Evolutionary conservation across 1,140 invertebrate genomes (phyloP), one percentile per base, ranked within the genome.

Genomic region (Cepaea nemoralis): DNA sequence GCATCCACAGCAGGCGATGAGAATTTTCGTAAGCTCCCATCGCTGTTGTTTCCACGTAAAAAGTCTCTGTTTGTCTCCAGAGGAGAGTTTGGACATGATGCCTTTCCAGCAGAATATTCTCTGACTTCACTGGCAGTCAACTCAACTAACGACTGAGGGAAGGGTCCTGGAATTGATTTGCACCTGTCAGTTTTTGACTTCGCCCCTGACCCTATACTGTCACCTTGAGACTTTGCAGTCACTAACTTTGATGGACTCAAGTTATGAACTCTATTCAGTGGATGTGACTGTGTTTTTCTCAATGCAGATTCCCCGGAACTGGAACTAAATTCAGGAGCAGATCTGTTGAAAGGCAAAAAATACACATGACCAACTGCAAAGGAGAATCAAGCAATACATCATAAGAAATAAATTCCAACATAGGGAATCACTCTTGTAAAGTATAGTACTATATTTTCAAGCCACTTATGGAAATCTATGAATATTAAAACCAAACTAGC

Each of bases 291-390:
- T 10, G 92, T 92, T 87, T 93, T 93, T 80, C 92, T 85, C 55
- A 92, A 88, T 55, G 83, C 70, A 77, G 85, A 84, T 63, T 88
- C 87, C 80, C 86, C 77, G 12, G 48, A n/a, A 42, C 24, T 89
- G 87, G 84, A 91, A 88, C 90, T 90, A 88, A 93, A 87, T 81
- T 93, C 92, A 69, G 92, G 90, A 45, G 92, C 89, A 79, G 91
- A 92, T 76, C 92, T 92, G 83, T 75, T 63, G 14, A n/a, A 45
- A 1, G 39, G n/a, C 16, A 3, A 55, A 14, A 55, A 55, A 55
- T 14, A 55, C 19, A 19, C 22, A n/a, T n/a, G n/a, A n/a, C n/a
- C n/a, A n/a, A n/a, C n/a, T n/a, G n/a, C n/a, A n/a, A n/a, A n/a
- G n/a, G n/a, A n/a, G n/a, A n/a, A n/a, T n/a, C n/a, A n/a, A n/a